Evolutionary conservation across 2,113 vertebrate genomes (phyloP).

Genomic region (Calypte anna): DNA sequence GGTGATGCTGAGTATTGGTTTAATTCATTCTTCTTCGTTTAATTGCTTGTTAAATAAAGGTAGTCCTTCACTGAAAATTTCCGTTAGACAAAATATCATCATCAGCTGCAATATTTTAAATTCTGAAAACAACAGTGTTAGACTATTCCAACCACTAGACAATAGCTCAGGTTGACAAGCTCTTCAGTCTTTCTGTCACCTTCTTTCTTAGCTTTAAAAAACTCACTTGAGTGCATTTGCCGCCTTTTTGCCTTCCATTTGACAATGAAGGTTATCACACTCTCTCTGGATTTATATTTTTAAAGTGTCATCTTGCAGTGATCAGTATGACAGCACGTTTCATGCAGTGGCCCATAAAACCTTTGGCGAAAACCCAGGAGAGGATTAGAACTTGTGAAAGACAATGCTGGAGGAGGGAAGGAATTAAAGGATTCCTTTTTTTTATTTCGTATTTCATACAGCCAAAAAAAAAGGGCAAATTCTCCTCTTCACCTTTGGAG

Average conservation of each 20-base stretch:
- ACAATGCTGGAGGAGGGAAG: background rate
- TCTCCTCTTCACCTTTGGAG: background rate
- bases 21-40: background rate
- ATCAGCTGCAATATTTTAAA: background rate
- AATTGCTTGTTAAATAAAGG: background rate
- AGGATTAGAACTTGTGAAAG: conserved; percentile 38
- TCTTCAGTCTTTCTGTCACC: conserved; percentile 13
- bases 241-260: conserved; percentile 33
- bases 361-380: conserved; percentile 20
- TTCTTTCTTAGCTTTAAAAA: background rate
- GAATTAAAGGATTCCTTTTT: background rate
- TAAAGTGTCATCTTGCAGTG: conserved; percentile 16
- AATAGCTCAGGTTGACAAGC: background rate
- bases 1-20: background rate
- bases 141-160: background rate
- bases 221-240: background rate
- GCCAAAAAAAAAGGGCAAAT: background rate
- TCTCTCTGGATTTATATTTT: conserved; percentile 24
- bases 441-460: background rate
- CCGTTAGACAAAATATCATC: background rate
- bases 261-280: conserved; percentile 27
- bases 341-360: background rate
- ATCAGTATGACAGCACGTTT: conserved; percentile 36
- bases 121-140: background rate
- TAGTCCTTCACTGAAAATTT: background rate